Percentiles rank a stretch among this genome's conserved stretches.
phyloP scores from a whole-genome alignment of 2,797 vertebrate genomes.

The Acomys russatus region DNA sequence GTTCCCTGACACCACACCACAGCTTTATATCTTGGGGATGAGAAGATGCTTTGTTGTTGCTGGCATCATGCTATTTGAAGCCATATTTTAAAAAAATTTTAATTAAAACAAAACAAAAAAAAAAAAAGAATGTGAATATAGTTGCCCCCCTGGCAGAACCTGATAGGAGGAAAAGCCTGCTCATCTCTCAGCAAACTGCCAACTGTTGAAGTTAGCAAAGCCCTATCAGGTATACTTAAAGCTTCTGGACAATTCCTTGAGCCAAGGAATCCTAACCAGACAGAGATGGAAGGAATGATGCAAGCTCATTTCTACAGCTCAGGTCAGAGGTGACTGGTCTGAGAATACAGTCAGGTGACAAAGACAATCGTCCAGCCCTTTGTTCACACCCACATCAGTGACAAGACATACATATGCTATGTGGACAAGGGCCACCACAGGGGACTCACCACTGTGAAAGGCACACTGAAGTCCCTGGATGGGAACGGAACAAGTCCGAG shows the following conservation, averaged over 20 bases:
- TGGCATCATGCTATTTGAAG: background rate
- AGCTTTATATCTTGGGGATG: background rate
- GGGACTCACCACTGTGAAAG: background rate
- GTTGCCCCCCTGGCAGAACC: background rate
- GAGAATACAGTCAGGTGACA: rapidly evolving
- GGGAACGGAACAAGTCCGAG: background rate
- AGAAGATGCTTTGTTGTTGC: slow-evolving; percentile 55
- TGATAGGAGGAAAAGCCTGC: background rate
- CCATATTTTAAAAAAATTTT: background rate
- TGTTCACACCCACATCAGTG: background rate
- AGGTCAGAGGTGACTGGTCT: background rate
- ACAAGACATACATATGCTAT: background rate
- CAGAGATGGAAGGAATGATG: background rate
- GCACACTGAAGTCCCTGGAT: rapidly evolving
- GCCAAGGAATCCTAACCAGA: background rate
- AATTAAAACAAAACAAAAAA: background rate
- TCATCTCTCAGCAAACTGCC: background rate
- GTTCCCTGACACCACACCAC: rapidly evolving
- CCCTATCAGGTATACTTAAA: background rate
- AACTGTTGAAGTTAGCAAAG: background rate
- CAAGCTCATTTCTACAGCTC: background rate
- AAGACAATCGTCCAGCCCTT: background rate
- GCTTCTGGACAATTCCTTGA: slow-evolving; percentile 18
- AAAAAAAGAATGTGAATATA: background rate
- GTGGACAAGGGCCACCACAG: background rate